Evolutionary conservation across 2,113 vertebrate genomes (phyloP).

Genomic region (Diglossa brunneiventris): DNA sequence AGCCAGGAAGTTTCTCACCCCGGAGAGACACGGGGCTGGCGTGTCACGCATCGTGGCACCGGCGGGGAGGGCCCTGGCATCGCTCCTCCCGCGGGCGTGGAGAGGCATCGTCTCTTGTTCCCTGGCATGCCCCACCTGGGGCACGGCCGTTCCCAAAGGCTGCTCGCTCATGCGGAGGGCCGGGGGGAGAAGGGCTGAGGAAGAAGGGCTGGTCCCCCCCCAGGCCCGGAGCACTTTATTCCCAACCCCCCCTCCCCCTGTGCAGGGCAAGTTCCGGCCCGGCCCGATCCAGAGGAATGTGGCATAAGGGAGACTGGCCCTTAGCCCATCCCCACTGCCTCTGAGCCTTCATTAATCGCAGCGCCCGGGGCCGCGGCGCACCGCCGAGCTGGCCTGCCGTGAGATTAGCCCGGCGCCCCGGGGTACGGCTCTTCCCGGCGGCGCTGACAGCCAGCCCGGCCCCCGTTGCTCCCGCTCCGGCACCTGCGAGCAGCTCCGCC

Average conservation of each 20-base stretch:
- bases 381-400: background rate
- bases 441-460: background rate
- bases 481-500: background rate
- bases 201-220: too few species aligned
- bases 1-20: background rate
- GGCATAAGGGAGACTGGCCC: background rate
- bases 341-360: background rate
- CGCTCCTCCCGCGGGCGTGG: background rate
- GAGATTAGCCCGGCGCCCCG: background rate
- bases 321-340: background rate
- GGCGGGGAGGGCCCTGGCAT: background rate
- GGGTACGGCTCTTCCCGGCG: background rate
- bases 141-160: background rate
- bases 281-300: slow-evolving; percentile 14
- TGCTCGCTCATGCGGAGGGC: background rate
- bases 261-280: background rate
- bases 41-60: background rate
- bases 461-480: background rate
- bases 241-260: too few species aligned
- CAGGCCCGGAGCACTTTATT: background rate
- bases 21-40: background rate
- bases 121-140: background rate
- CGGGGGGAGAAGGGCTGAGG: too few species aligned
- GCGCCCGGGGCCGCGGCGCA: background rate
- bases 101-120: background rate